Conservation (phyloP, 2,888 invertebrate species). For the Deroplatys truncata region DNA sequence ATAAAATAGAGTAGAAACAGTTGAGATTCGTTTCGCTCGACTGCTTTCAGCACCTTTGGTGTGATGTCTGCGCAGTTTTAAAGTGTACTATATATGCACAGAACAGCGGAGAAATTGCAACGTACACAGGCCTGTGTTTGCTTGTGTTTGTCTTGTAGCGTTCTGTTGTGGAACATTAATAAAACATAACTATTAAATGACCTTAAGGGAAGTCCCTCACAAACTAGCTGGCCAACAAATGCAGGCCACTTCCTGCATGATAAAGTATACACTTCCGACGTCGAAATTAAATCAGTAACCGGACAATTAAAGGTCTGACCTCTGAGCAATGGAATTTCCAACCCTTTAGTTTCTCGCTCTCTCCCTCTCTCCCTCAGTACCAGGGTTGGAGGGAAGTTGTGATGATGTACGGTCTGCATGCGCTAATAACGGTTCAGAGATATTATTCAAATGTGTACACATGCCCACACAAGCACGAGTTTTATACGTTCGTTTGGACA, state of each 20-base stretch:
- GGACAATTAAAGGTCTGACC: not conserved
- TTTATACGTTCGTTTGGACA: not conserved
- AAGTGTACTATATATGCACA: too few relatives aligned
- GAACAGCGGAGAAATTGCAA: not conserved
- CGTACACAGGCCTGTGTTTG: not conserved
- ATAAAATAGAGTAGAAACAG: too few relatives aligned
- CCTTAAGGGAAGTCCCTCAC: not conserved
- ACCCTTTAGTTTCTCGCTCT: not conserved
- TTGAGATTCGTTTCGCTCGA: too few relatives aligned
- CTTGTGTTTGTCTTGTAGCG: not conserved
- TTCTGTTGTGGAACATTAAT: not conserved
- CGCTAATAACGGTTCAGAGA: not conserved
- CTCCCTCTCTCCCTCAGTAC: not conserved
- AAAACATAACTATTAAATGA: not conserved
- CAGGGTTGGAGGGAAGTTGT: not conserved
- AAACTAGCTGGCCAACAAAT: not conserved
- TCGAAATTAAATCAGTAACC: not conserved
- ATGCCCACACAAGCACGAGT: not conserved
- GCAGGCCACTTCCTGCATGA: not conserved
- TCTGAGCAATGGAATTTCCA: not conserved
- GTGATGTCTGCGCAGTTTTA: too few relatives aligned
- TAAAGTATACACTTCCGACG: not conserved
- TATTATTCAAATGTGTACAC: not conserved
- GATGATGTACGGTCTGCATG: not conserved
- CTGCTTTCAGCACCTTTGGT: too few relatives aligned